These are phyloP conservation scores for Stegodyphus mimosarum DNA, from an alignment of 1,140 invertebrate genomes.

Conservation along the genomic window DNA sequence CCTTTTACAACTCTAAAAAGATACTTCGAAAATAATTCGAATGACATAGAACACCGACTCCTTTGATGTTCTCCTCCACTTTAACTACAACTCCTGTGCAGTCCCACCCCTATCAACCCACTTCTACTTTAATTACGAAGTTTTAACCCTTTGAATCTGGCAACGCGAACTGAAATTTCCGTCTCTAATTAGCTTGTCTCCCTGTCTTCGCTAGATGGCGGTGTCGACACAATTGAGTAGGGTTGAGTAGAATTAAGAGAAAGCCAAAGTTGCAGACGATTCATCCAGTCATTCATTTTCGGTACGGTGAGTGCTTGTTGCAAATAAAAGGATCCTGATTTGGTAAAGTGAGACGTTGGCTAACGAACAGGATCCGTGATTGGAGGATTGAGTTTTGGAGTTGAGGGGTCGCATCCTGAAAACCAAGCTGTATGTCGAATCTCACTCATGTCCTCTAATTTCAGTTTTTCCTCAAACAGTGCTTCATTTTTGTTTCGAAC, in stretches of 20 bases:
- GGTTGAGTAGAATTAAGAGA: not conserved
- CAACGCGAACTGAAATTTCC: conserved; percentile 41
- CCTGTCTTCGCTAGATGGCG: conserved; percentile 16
- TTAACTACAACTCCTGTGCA: conserved; percentile 9
- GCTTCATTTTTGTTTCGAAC: too few relatives aligned
- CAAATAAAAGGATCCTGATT: not conserved
- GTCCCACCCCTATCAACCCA: not conserved
- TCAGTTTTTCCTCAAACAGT: too few relatives aligned
- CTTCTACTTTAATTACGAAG: conserved; percentile 49
- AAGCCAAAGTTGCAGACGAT: not conserved
- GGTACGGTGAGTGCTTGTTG: not conserved
- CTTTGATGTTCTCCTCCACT: not conserved
- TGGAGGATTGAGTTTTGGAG: too few relatives aligned
- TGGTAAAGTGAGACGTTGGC: not conserved
- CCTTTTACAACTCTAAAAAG: not conserved
- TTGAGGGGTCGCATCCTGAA: too few relatives aligned
- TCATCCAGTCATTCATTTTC: not conserved
- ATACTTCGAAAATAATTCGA: conserved; percentile 2
- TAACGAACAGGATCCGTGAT: not conserved
- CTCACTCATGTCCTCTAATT: too few relatives aligned
- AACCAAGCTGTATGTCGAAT: too few relatives aligned
- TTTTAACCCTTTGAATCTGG: conserved; percentile 57
- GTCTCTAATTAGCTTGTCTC: conserved; percentile 31
- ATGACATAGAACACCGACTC: not conserved
- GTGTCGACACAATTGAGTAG: conserved; percentile 11